Base-by-base conservation (phyloP, 2,888 invertebrate species). In the Drosophila lacicola region DNA sequence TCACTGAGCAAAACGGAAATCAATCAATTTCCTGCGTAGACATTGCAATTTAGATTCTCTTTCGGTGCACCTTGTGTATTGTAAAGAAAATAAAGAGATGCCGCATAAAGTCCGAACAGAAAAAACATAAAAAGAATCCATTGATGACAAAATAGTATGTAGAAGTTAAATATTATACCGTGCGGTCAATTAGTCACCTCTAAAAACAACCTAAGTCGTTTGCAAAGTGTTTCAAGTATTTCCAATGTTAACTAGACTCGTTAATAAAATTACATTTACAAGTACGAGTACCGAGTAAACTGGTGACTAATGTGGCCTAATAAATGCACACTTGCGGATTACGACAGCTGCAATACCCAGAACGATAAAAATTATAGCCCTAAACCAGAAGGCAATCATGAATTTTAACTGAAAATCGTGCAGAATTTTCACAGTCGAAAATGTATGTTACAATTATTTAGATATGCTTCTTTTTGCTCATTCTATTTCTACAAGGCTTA, bases 21-120 rank as follows among this genome's bases (percentile, higher is more conserved):
- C 83, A 82, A 83, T 88, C 83, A 83, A 88, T 88, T 83, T 83
- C 83, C 83, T 84, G 85, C 73, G 69, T 77, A 83, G 88, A 88
- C 83, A 70, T 70, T 51, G 56, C 80, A 68, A 70, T 75, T 75
- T 70, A 44, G 51, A 44, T 58, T 42, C 41, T 33, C 57, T 73
- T 64, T 44, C 56, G 13, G 21, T 29, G 41, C 63, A 61, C 36
- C 53, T 69, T 42, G 51, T 55, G 17, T 45, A 39, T 5, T 21
- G 39, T 19, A 41, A n/a, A 19, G 17, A 4, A 55, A 41, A 47
- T 50, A 46, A 58, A 41, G 34, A 33, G 50, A 29, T 47, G 45
- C 36, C 29, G 39, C 56, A 45, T 21, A 54, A 42, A 50, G 44
- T 17, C 39, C 50, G 21, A 39, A 55, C 46, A 42, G 25, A 65